phyloP scores from a whole-genome alignment of 1,140 invertebrate genomes.

The Chironomus tepperi region DNA sequence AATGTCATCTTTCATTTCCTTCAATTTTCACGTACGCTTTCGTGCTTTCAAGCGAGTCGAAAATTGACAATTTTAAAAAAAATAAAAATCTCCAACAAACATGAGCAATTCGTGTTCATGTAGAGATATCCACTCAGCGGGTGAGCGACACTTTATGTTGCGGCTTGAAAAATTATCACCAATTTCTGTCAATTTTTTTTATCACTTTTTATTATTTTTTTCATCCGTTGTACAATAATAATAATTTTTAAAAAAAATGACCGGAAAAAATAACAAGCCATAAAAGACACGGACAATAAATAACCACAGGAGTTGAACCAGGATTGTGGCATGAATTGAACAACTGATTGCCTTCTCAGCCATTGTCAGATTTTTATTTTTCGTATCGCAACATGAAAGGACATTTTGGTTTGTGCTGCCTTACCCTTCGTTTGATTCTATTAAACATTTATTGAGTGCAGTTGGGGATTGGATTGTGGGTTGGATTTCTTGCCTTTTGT shows the following conservation, averaged over 20 bases:
- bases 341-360: conserved; percentile 5
- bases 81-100: no score
- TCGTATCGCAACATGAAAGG: conserved; percentile 1
- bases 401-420: neutral
- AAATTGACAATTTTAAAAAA: no score
- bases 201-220: neutral
- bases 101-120: no score
- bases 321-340: neutral
- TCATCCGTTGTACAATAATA: neutral
- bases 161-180: conserved; percentile 6
- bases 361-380: neutral
- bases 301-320: neutral
- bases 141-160: neutral
- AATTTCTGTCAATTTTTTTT: conserved; percentile 15
- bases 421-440: neutral
- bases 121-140: neutral
- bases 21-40: no score
- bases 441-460: no score
- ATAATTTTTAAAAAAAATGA: neutral
- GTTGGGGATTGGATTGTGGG: no score
- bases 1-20: no score
- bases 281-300: neutral
- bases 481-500: neutral
- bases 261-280: conserved; percentile 7
- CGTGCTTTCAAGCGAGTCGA: no score